These are phyloP conservation scores for Sylvicola cinctus DNA, from an alignment of 2,888 invertebrate genomes.

Conservation along the genomic window DNA sequence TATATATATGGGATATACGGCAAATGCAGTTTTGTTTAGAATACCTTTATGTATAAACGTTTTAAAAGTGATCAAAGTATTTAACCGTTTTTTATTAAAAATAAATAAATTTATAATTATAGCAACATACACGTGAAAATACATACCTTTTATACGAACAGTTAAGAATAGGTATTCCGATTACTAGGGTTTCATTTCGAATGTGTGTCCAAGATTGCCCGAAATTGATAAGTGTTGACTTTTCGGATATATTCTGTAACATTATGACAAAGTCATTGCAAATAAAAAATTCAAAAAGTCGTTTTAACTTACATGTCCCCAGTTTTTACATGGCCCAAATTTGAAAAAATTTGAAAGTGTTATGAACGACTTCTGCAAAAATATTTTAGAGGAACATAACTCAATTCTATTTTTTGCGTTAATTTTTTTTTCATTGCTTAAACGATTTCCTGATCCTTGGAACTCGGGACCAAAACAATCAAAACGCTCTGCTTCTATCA, in stretches of 20 bases:
- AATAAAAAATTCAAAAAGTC: too few relatives aligned
- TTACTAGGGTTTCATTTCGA: slow-evolving; percentile 7
- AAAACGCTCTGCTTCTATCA: too few relatives aligned
- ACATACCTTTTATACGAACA: slow-evolving; percentile 9
- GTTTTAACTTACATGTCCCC: too few relatives aligned
- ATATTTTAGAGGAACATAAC: background rate
- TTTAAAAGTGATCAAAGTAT: too few relatives aligned
- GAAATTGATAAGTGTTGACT: slow-evolving; percentile 8
- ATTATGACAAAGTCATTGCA: background rate
- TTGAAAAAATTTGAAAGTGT: background rate
- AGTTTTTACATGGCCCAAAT: background rate
- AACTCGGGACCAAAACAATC: too few relatives aligned
- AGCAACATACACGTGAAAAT: background rate
- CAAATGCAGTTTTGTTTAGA: too few relatives aligned
- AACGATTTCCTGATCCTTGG: too few relatives aligned
- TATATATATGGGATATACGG: too few relatives aligned
- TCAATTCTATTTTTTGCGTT: too few relatives aligned
- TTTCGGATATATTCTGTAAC: slow-evolving; percentile 7
- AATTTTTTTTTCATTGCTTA: too few relatives aligned
- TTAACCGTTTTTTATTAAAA: too few relatives aligned
- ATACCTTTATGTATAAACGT: too few relatives aligned
- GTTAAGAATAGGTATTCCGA: slow-evolving; percentile 10
- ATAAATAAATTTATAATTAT: background rate
- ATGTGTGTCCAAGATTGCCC: slow-evolving; percentile 9
- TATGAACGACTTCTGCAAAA: background rate